Percentiles rank a stretch among this genome's conserved stretches.
phyloP scores from a whole-genome alignment of 2,113 vertebrate species.

The Cochlearius cochlearius region DNA sequence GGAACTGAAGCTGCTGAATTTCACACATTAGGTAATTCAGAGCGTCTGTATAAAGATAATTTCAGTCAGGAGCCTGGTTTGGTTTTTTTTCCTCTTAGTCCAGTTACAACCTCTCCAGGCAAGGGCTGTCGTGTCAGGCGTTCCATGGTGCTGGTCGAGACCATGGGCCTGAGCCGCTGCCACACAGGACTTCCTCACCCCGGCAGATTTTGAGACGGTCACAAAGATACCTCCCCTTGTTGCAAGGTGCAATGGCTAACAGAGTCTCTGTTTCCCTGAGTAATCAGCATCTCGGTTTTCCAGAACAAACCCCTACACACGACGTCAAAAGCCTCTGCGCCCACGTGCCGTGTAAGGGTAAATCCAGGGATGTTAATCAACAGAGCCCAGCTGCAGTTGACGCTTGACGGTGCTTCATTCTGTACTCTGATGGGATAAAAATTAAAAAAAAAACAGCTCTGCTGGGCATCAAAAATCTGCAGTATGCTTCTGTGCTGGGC shows the following conservation, averaged over 20 bases:
- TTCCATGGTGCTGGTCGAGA: background rate
- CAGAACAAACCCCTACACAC: background rate
- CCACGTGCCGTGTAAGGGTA: background rate
- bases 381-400: background rate
- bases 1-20: background rate
- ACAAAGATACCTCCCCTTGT: background rate
- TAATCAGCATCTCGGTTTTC: background rate
- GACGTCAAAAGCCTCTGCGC: background rate
- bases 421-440: background rate
- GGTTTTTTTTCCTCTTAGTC: background rate
- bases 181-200: background rate
- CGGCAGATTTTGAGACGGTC: background rate
- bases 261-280: background rate
- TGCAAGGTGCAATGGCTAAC: background rate
- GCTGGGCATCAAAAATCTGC: background rate
- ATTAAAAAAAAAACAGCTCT: background rate
- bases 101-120: too few relatives aligned
- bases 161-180: background rate
- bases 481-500: background rate
- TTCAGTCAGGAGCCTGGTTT: background rate
- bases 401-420: accelerated
- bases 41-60: background rate
- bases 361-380: background rate
- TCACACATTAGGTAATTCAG: background rate
- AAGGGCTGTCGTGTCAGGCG: background rate